phyloP scores from a whole-genome alignment of 2,888 invertebrate species.

The Hipparchia semele region DNA sequence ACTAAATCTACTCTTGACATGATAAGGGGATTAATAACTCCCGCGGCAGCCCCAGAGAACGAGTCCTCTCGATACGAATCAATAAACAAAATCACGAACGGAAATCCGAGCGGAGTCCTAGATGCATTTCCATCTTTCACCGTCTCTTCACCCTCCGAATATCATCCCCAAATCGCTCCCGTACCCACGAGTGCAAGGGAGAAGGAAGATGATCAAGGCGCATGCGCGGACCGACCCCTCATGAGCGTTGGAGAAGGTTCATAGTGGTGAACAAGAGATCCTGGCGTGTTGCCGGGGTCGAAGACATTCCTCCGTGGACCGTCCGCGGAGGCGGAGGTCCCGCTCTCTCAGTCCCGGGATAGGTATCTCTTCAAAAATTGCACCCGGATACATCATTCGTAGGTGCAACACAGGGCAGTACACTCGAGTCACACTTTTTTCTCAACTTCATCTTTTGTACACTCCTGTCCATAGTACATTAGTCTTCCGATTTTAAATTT shows the following conservation, averaged over 20 bases:
- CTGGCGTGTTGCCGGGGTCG: constrained; percentile 71
- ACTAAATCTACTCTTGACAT: constrained; percentile 68
- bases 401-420: constrained; percentile 32
- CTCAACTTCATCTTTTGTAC: constrained; percentile 12
- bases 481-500: constrained; percentile 12
- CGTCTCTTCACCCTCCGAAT: constrained; percentile 80
- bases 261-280: constrained; percentile 71
- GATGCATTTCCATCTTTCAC: constrained; percentile 82
- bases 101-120: constrained; percentile 81
- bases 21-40: constrained; percentile 74
- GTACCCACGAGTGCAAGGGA: constrained; percentile 55
- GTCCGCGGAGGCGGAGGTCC: constrained; percentile 79
- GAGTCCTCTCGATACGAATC: constrained; percentile 71
- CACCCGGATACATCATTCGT: constrained; percentile 38
- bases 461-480: neutral
- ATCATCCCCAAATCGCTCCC: constrained; percentile 73
- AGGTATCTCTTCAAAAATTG: constrained; percentile 51
- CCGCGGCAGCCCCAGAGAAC: constrained; percentile 54
- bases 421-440: constrained; percentile 22
- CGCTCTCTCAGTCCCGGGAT: constrained; percentile 74
- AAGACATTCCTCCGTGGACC: constrained; percentile 78
- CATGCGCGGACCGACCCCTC: constrained; percentile 78
- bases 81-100: constrained; percentile 82
- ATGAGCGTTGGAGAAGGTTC: constrained; percentile 70
- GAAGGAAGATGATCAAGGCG: constrained; percentile 58